phyloP scores from a whole-genome alignment of 2,888 invertebrate species.

The Colletes collaris region DNA sequence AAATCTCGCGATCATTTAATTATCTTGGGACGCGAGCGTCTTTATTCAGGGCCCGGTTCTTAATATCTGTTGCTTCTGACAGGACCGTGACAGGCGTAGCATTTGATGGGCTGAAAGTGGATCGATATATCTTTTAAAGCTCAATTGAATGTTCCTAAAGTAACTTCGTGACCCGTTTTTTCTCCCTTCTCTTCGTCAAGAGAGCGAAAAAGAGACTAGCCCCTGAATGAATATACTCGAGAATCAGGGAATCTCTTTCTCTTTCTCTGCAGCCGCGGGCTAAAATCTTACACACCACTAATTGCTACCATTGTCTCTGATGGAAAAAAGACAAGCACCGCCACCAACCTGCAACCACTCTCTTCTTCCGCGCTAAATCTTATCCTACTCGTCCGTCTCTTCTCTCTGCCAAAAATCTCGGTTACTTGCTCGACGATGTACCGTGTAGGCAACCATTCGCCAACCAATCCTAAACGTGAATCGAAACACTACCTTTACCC shows the following conservation, averaged over 20 bases:
- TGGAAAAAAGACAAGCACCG: slow-evolving; percentile 46
- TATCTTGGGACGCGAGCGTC: not conserved
- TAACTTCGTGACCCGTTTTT: slow-evolving; percentile 56
- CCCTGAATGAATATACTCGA: slow-evolving; percentile 61
- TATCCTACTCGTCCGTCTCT: slow-evolving; percentile 36
- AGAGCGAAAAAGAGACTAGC: slow-evolving; percentile 49
- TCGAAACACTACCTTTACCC: too few relatives aligned
- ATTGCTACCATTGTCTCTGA: slow-evolving; percentile 71
- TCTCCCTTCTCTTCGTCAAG: slow-evolving; percentile 21
- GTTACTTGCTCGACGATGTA: slow-evolving; percentile 10
- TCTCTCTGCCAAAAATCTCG: slow-evolving; percentile 36
- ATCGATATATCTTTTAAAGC: slow-evolving; percentile 39
- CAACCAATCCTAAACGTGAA: slow-evolving; percentile 1
- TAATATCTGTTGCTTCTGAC: slow-evolving; percentile 51
- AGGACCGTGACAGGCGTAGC: slow-evolving; percentile 35
- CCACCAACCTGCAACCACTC: slow-evolving; percentile 28
- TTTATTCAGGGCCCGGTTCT: not conserved
- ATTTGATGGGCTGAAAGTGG: slow-evolving; percentile 21
- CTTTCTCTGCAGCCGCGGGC: slow-evolving; percentile 48
- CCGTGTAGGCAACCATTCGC: not conserved
- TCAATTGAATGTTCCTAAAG: slow-evolving; percentile 42
- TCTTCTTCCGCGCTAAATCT: slow-evolving; percentile 36
- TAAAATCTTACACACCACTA: slow-evolving; percentile 70
- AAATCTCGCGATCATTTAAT: not conserved
- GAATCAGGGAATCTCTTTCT: slow-evolving; percentile 48